Base-by-base conservation (phyloP, 1,140 invertebrate species). In the Microvelia longipes region DNA sequence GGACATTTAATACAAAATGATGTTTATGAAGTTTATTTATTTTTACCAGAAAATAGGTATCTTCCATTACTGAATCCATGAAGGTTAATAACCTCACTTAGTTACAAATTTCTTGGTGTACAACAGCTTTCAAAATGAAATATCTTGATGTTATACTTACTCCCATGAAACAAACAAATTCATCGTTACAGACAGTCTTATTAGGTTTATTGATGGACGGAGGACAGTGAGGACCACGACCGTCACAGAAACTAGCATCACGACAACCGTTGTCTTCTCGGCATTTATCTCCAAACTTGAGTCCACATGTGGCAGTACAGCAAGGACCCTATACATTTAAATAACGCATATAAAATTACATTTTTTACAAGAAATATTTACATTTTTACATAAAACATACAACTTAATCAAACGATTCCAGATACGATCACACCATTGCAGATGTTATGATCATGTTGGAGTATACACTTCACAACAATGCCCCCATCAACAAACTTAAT, bases 141-240 rank as follows among this genome's bases (percentile, higher is more conserved):
- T n/a, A n/a, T n/a, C n/a, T n/a, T n/a, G n/a, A n/a, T n/a, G 1
- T 28, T 29, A 71, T 71, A 85, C 87, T 86, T 82, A 93, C 91
- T 73, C 94, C 94, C 90, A 95, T 93, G 76, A 92, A 96, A 78
- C 94, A 96, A 50, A 96, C 93, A 77, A 93, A 90, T 77, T 93
- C 92, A 76, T 93, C 89, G 80, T 95, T 94, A 81, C 94, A 97
- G 71, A 93, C 87, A 15, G 94, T 96, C 78, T 94, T 92, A 81
- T 97, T 96, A 15, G 93, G 90, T 78, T 94, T 95, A 79, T 93
- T 92, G 35, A 89, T 85, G 61, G 92, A 94, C n/a, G 89, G 86
- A 24, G 94, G 94, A 82, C 94, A 97, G 73, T 87, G 84, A 1
- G 93, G 87, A 28, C 87, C 84, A 35, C 85, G 81, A 2, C 93